Evolutionary conservation across 2,797 vertebrate species (phyloP).

Genomic region (Cryptoprocta ferox): DNA sequence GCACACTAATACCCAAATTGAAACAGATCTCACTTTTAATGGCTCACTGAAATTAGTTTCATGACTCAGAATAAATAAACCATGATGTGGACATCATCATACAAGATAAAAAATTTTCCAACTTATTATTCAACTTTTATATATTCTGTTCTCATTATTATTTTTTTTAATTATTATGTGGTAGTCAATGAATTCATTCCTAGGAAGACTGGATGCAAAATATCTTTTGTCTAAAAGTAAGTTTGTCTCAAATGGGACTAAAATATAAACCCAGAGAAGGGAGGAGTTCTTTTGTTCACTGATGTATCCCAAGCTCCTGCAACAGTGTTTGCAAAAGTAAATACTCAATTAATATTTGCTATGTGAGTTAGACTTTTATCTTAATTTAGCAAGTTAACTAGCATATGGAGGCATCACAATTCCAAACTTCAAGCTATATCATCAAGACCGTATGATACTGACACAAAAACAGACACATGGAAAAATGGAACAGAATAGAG

Average conservation of each 20-base stretch:
- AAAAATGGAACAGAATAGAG: too few relatives aligned
- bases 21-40: neutral
- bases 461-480: too few relatives aligned
- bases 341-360: neutral
- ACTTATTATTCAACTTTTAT: conserved; percentile 9
- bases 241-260: neutral
- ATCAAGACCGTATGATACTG: too few relatives aligned
- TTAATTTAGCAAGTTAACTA: conserved; percentile 53
- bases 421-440: too few relatives aligned
- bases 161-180: conserved; percentile 38
- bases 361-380: neutral
- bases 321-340: conserved; percentile 22
- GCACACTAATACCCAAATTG: neutral
- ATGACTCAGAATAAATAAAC: conserved; percentile 41
- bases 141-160: neutral
- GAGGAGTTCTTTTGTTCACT: neutral
- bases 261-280: neutral
- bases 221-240: conserved; percentile 32
- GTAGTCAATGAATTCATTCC: conserved; percentile 56
- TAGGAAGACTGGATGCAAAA: conserved; percentile 25
- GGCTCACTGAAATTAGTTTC: neutral
- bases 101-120: neutral
- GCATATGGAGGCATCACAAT: neutral
- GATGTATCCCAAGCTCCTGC: neutral
- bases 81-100: neutral